Base-by-base conservation (phyloP, 1,140 invertebrate species). In the Trissolcus basalis region DNA sequence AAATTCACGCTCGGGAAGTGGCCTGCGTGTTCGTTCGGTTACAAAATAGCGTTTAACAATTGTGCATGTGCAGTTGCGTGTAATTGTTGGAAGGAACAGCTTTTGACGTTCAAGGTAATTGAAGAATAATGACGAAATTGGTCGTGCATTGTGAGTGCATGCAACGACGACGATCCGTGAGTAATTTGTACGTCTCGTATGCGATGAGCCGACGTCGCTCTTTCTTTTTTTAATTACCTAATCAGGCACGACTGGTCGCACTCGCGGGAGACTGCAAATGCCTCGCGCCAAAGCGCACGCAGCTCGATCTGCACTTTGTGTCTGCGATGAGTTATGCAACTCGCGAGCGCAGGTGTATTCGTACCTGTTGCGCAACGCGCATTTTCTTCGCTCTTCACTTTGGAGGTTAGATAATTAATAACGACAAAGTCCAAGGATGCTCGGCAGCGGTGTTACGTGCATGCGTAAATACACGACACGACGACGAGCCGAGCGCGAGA, bases 391-490 rank as follows among this genome's bases (percentile, higher is more conserved):
- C 83, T 86, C 81, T 79, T 86, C 82, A 82, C 85, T 86, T 83
- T 83, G 80, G 80, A 86, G 85, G 83, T 86, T 86, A 81, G 82
- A 81, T 87, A 88, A 87, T 86, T 88, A 88, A 88, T 87, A 84
- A 85, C 80, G 81, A 84, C 84, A 86, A 84, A 86, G 85, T 87
- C 86, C 86, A 88, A 88, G 85, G 84, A 88, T 86, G 81, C 73
- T 77, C 59, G 75, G 60, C 60, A 78, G 70, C 69, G 39, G 39
- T 50, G 68, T 76, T 68, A 72, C 51, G 50, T 69, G 68, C 68
- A 67, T 69, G 58, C 72, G 77, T 59, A 70, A 58, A 67, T 63
- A 69, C 43, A 11, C 48, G 6, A 41, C 12, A 9, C 15, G 13
- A 11, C 48, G 6, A 41, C 12, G n/a, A 15, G 13, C 54, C 15